phyloP scores from a whole-genome alignment of 2,888 invertebrate species.

The Aspidiotus rigidus region DNA sequence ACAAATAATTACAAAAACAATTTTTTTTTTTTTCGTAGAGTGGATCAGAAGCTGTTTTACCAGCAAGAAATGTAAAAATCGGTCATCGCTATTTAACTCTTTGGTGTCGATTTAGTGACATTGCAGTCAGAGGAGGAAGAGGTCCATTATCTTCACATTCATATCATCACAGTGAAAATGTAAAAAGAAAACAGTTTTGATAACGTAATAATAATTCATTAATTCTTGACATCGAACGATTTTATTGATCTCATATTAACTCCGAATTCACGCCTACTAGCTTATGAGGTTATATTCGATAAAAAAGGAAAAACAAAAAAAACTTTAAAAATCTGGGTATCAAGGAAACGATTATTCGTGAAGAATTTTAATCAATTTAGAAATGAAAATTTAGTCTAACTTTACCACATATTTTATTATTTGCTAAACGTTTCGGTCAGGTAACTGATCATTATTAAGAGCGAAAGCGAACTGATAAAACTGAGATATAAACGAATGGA shows the following conservation, averaged over 20 bases:
- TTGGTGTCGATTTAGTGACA: slow-evolving; percentile 63
- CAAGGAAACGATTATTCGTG: no score
- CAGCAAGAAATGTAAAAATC: slow-evolving; percentile 71
- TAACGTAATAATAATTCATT: no score
- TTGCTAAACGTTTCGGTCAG: no score
- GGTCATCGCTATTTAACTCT: slow-evolving; percentile 75
- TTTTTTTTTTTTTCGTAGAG: slow-evolving; percentile 78
- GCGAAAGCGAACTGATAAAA: no score
- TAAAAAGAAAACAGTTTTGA: no score
- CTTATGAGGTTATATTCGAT: no score
- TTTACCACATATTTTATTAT: no score
- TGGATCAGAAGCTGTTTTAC: slow-evolving; percentile 64
- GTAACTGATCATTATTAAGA: no score
- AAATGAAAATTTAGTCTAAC: no score
- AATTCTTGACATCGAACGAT: background rate
- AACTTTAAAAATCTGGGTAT: slow-evolving; percentile 62
- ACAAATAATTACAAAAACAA: slow-evolving; percentile 60
- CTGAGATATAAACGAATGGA: no score
- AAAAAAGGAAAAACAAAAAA: no score
- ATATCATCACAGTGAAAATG: slow-evolving; percentile 51
- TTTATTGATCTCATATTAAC: slow-evolving; percentile 44
- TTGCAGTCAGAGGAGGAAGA: slow-evolving; percentile 65
- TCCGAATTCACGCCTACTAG: slow-evolving; percentile 84
- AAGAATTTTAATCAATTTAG: no score
- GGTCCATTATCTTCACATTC: slow-evolving; percentile 43